Evolutionary conservation across 2,888 invertebrate genomes (phyloP).

Genomic region (Agonopterix arenella): DNA sequence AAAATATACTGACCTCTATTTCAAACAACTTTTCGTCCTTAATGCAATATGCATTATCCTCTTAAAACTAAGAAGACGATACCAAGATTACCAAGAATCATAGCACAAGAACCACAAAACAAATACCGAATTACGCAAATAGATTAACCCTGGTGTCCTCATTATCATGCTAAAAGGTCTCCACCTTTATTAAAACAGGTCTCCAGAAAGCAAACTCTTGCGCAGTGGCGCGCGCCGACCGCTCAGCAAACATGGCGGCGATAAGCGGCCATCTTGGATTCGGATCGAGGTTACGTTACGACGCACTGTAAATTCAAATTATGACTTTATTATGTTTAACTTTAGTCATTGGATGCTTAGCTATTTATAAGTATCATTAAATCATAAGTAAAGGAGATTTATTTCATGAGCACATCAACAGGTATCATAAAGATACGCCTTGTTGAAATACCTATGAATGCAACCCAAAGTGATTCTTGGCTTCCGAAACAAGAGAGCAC

Average conservation of each 20-base stretch:
- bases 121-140: conserved; percentile 16
- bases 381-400: conserved; percentile 2
- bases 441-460: too few species aligned
- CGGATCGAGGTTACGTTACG: conserved; percentile 60
- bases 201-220: conserved; percentile 67
- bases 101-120: not conserved
- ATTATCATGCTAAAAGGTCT: conserved; percentile 51
- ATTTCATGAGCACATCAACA: not conserved
- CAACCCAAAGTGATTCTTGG: too few species aligned
- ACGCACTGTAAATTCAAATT: conserved; percentile 58
- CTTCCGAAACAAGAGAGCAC: too few species aligned
- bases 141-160: conserved; percentile 44
- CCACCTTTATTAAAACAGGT: conserved; percentile 62
- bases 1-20: too few species aligned
- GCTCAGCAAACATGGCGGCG: conserved; percentile 66
- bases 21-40: too few species aligned
- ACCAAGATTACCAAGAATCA: not conserved
- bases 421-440: too few species aligned
- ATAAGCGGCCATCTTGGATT: conserved; percentile 67
- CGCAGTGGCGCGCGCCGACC: conserved; percentile 47
- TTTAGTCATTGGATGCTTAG: conserved; percentile 10
- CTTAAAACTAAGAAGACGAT: not conserved
- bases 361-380: not conserved
- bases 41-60: too few species aligned
- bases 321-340: conserved; percentile 35